Evolutionary conservation across 2,888 invertebrate species (phyloP), one percentile per base, ranked within the genome.

Genomic region (Tryphoninae sp.): DNA sequence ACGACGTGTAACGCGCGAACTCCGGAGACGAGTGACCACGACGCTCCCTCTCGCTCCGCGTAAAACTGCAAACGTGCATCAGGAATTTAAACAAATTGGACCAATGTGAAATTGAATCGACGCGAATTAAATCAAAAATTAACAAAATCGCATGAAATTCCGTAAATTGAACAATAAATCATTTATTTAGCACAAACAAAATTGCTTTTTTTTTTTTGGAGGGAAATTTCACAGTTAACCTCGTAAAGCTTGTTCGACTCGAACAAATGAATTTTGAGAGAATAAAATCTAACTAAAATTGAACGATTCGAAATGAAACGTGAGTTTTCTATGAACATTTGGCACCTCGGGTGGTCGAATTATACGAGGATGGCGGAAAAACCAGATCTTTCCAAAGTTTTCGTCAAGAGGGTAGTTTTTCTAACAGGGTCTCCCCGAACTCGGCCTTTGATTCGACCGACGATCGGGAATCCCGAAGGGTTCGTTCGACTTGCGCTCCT

Each of bases 1-100:
- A 85, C 73, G 80, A 83, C 80, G 83, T 77, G 80, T 84, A 85
- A 77, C 77, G 19, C 65, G 76, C 45, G 49, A 26, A n/a, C 61
- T 69, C 40, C 33, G 11, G 19, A 64, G 26, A 13, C 49, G 68
- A 68, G 23, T n/a, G 7, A 71, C n/a, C 65, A 55, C 64, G 55
- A 40, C 26, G 49, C 69, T 9, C 45, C 13, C 58, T 69, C 40
- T 40, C 19, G 9, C 45, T 13, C 45, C 13, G 2, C 45, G 11
- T 45, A 33, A 33, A 33, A 33, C 33, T 1, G 6, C 33, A 6
- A 33, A 33, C 33, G 4, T 33, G 33, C 33, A 33, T 4, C 33
- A 33, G 33, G 33, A 33, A 3, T 33, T 33, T 33, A 33, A 33
- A 33, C 33, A 33, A 33, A 33, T 33, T 33, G 4, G 33, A 33